Conservation (phyloP, 2,888 invertebrate species). For the Gari tellinella region DNA sequence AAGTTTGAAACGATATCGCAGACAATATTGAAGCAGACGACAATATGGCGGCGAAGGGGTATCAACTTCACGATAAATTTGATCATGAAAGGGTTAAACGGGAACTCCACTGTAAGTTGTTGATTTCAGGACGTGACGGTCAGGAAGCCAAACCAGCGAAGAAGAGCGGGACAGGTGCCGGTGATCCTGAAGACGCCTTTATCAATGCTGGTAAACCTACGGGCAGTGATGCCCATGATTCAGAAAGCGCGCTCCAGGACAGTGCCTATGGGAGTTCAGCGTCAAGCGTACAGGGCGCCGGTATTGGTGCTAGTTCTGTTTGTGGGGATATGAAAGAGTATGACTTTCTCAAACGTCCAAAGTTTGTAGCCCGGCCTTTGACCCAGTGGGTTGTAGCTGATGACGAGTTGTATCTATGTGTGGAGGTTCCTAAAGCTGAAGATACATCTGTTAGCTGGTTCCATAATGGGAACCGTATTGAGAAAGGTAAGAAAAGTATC, state of each 20-base stretch:
- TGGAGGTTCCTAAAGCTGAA: constrained; percentile 27
- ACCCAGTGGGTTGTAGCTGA: constrained; percentile 35
- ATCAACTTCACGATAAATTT: no score
- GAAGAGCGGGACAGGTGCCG: no score
- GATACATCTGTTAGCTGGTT: constrained; percentile 42
- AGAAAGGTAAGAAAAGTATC: constrained; percentile 2
- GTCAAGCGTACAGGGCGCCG: neutral
- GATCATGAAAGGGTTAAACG: no score
- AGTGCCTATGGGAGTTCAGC: neutral
- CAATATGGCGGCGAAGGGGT: no score
- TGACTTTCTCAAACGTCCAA: constrained; percentile 36
- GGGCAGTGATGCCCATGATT: neutral
- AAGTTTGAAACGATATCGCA: no score
- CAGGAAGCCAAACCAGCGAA: no score
- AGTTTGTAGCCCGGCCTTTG: constrained; percentile 29
- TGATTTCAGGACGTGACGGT: no score
- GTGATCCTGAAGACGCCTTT: no score
- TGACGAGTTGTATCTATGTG: constrained; percentile 26
- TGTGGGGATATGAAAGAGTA: neutral
- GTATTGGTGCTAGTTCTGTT: neutral
- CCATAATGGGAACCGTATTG: constrained; percentile 31
- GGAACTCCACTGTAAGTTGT: no score
- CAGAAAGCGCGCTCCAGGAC: neutral
- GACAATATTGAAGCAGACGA: no score
- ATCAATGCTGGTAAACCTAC: neutral